Evolutionary conservation across 2,113 vertebrate species (phyloP), one percentile per base, ranked within the genome.

Genomic region (Bubalus kerabau): DNA sequence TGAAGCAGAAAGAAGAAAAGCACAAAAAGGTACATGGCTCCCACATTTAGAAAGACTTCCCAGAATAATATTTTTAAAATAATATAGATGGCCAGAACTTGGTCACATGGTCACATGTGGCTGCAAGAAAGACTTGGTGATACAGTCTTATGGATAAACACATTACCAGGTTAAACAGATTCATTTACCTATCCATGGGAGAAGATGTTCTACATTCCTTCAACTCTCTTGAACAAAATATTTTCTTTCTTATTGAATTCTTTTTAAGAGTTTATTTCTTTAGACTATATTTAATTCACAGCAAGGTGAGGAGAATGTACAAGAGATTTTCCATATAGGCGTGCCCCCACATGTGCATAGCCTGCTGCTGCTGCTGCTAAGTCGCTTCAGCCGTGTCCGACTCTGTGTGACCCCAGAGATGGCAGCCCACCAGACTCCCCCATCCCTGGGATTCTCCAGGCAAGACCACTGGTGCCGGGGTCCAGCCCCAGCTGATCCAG

Each of bases 11-110:
- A 21, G 56, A 6, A 87, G 32, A 60, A 90, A 92, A 54, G 57
- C 14, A 59, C 19, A 19, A 15, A 74, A 62, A 64, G 14, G 1
- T 28, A 15, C 0, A 16, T 14, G 0, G 5, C 6, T 12, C 15
- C 28, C 48, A 32, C 24, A 7, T 67, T 71, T 80, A 26, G 26
- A 3, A 57, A 90, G 57, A 80, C 40, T 54, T 90, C 43, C 36
- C 43, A 36, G 48, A 81, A 76, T 50, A 76, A 87, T 2, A 60
- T 6, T 74, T 2, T 87, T 64, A 24, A 48, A 46, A 83, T 50
- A 71, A 76, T 76, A 30, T 15, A 62, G 10, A 50, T 87, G 32
- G 0, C 9, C 0, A 64, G 74, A n/a, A 78, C 30, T 28, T 88
- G 62, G 3, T 74, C 54, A 19, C 13, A 12, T 40, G 54, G 14